Evolutionary conservation across 1,140 invertebrate species (phyloP).

Genomic region (Caenorhabditis brenneri): DNA sequence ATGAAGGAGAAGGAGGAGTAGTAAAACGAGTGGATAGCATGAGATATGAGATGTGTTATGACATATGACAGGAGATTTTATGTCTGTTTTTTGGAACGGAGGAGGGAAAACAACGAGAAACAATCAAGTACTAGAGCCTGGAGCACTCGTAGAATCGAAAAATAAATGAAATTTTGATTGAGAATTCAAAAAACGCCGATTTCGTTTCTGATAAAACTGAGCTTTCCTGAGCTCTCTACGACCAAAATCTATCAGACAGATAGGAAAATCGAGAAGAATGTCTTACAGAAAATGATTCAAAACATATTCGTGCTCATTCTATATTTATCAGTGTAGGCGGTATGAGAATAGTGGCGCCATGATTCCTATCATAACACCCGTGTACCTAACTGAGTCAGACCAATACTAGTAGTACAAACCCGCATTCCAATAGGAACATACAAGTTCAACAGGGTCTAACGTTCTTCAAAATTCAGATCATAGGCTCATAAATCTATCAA

Average conservation of each 20-base stretch:
- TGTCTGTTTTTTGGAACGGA: neutral
- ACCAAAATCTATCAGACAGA: neutral
- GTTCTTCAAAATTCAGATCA: no score
- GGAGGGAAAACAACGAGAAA: neutral
- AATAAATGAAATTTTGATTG: neutral
- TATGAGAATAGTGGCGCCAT: neutral
- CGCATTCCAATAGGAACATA: no score
- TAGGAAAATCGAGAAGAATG: neutral
- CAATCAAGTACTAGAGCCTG: no score
- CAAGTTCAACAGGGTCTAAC: no score
- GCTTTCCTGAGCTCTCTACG: no score
- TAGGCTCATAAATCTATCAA: neutral
- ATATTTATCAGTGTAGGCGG: constrained; percentile 3
- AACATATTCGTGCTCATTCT: neutral
- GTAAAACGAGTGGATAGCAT: neutral
- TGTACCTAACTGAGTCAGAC: neutral
- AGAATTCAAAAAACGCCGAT: neutral
- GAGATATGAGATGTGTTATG: neutral
- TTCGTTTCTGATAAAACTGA: no score
- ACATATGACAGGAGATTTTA: neutral
- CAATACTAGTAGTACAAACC: no score
- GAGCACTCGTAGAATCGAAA: no score
- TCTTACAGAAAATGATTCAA: neutral
- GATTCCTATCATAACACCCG: neutral
- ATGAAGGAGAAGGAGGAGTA: neutral